Evolutionary conservation across 2,888 invertebrate genomes (phyloP).

Genomic region (Pyralis farinalis): DNA sequence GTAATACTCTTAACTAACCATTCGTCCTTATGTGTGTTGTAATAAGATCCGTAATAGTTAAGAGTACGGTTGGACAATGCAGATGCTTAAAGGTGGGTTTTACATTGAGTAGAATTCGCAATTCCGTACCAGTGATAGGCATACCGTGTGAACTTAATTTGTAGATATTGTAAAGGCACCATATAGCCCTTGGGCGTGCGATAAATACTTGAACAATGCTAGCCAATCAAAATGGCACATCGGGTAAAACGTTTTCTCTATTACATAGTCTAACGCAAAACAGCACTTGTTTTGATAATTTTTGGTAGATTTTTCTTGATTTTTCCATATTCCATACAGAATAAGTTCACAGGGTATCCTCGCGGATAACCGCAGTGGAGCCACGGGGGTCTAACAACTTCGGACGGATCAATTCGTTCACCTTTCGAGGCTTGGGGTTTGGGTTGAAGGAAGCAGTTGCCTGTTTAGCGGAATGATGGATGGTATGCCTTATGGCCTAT

Average conservation of each 20-base stretch:
- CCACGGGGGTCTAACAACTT: constrained; percentile 61
- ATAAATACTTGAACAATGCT: background rate
- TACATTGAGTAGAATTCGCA: constrained; percentile 34
- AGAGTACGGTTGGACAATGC: constrained; percentile 3
- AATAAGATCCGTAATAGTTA: background rate
- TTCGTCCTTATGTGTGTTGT: too few relatives aligned
- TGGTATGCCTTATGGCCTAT: too few relatives aligned
- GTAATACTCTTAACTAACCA: too few relatives aligned
- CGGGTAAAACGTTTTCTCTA: too few relatives aligned
- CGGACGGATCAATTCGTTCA: constrained; percentile 75
- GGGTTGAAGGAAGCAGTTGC: constrained; percentile 19
- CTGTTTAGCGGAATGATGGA: too few relatives aligned
- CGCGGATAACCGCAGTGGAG: constrained; percentile 41
- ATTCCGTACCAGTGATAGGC: constrained; percentile 47
- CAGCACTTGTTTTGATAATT: too few relatives aligned
- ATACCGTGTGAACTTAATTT: constrained; percentile 21
- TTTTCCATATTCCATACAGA: constrained; percentile 24
- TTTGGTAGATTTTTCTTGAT: too few relatives aligned
- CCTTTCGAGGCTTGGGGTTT: constrained; percentile 35
- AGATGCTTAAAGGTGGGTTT: constrained; percentile 33
- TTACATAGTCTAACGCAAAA: too few relatives aligned
- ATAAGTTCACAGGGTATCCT: constrained; percentile 38
- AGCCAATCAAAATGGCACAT: background rate
- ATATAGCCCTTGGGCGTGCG: constrained; percentile 12
- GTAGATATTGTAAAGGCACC: constrained; percentile 8